phyloP scores from a whole-genome alignment of 2,888 invertebrate genomes.

The Villa cingulata region DNA sequence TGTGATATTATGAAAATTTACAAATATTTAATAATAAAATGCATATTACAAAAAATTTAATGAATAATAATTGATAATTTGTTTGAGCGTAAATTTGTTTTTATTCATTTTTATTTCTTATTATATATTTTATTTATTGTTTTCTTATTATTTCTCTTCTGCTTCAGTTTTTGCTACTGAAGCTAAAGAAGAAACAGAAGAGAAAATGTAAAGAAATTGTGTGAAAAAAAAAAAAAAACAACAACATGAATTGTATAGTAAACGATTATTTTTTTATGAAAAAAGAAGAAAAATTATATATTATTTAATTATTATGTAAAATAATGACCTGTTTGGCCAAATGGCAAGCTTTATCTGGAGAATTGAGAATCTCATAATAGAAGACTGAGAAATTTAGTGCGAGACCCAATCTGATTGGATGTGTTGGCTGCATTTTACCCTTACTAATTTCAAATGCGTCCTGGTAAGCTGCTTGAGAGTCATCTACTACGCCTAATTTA shows the following conservation, averaged over 20 bases:
- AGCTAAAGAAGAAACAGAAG: too few relatives aligned
- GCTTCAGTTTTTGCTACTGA: too few relatives aligned
- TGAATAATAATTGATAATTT: too few relatives aligned
- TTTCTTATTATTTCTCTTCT: too few relatives aligned
- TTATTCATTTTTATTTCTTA: too few relatives aligned
- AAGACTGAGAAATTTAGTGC: conserved; percentile 98
- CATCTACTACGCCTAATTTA: conserved; percentile 77
- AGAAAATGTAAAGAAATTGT: background rate
- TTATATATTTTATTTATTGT: too few relatives aligned
- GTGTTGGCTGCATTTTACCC: conserved; percentile 94
- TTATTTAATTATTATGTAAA: too few relatives aligned
- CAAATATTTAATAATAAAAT: too few relatives aligned
- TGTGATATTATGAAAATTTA: too few relatives aligned
- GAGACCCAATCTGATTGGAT: conserved; percentile 95
- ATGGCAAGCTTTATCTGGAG: conserved; percentile 87
- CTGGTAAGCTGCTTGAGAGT: conserved; percentile 93
- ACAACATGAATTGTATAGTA: background rate
- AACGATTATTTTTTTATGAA: background rate
- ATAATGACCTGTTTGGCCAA: conserved; percentile 82
- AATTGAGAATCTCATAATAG: conserved; percentile 96
- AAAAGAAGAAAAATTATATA: background rate
- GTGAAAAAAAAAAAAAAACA: background rate
- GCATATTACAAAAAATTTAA: too few relatives aligned
- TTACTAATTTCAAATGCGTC: conserved; percentile 94
- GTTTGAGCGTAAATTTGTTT: too few relatives aligned